Evolutionary conservation across 2,888 invertebrate genomes (phyloP).

Genomic region (Nomada fabriciana): DNA sequence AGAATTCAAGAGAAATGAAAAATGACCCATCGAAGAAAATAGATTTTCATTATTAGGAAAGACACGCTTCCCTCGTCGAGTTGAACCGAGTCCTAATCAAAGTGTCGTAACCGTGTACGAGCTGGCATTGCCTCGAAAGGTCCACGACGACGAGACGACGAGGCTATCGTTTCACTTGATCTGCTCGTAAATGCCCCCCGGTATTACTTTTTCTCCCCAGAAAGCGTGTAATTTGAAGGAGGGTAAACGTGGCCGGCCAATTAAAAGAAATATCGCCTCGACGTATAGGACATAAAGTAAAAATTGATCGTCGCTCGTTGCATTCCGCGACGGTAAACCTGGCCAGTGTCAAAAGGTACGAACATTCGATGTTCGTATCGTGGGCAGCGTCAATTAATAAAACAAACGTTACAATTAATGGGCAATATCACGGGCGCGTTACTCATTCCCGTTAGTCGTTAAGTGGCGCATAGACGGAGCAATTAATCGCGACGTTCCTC

Average conservation of each 20-base stretch:
- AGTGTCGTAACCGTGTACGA: slow-evolving; percentile 38
- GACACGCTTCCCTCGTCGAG: neutral
- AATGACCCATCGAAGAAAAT: neutral
- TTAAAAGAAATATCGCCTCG: slow-evolving; percentile 59
- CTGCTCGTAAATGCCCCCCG: slow-evolving; percentile 52
- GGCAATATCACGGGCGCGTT: slow-evolving; percentile 60
- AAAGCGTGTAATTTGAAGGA: slow-evolving; percentile 46
- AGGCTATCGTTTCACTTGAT: slow-evolving; percentile 47
- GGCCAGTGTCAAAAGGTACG: slow-evolving; percentile 25
- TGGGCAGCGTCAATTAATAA: slow-evolving; percentile 63
- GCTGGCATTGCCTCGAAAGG: slow-evolving; percentile 20
- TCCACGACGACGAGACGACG: slow-evolving; percentile 25
- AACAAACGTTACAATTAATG: slow-evolving; percentile 72
- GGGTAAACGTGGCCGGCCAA: slow-evolving; percentile 55
- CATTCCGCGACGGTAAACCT: slow-evolving; percentile 62
- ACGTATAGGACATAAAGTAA: slow-evolving; percentile 8
- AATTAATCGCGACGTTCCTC: slow-evolving; percentile 59
- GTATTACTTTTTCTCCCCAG: slow-evolving; percentile 41
- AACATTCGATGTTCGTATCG: slow-evolving; percentile 18
- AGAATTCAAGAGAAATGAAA: too few relatives aligned
- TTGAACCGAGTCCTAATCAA: slow-evolving; percentile 7
- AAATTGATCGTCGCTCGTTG: slow-evolving; percentile 57
- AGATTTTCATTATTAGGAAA: neutral
- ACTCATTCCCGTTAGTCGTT: slow-evolving; percentile 55
- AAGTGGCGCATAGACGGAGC: slow-evolving; percentile 53